phyloP scores from a whole-genome alignment of 2,113 vertebrate genomes.

The Oxygymnocypris stewartii region DNA sequence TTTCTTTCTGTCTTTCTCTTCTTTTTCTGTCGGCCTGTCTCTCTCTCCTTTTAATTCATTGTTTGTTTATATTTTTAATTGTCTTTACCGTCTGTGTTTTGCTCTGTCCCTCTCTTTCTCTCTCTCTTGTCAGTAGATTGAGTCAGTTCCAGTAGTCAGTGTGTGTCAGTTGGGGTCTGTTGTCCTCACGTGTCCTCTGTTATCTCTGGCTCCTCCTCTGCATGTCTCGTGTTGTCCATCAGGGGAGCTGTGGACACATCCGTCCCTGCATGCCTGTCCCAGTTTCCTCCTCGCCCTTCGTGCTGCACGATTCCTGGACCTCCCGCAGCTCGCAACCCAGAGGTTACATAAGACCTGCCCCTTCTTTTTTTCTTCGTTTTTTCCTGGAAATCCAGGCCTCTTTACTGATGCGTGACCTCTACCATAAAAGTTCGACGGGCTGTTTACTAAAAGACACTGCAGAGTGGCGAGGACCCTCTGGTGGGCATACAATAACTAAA shows the following conservation, averaged over 20 bases:
- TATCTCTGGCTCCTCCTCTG: slow-evolving; percentile 14
- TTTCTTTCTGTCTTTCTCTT: background rate
- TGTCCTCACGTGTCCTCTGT: slow-evolving; percentile 1
- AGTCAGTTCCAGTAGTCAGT: background rate
- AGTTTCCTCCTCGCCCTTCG: slow-evolving; percentile 64
- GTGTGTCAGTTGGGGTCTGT: background rate
- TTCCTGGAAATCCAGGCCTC: slow-evolving; percentile 93
- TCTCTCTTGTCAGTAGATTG: background rate
- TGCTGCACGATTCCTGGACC: slow-evolving; percentile 78
- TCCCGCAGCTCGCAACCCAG: slow-evolving; percentile 79
- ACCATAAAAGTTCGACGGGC: slow-evolving; percentile 77
- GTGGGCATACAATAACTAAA: background rate
- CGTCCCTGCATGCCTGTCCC: slow-evolving; percentile 68
- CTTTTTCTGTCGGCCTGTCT: background rate
- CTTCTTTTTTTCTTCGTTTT: slow-evolving; percentile 66
- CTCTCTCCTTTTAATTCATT: too few relatives aligned
- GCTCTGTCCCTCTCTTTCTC: background rate
- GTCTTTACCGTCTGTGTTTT: background rate
- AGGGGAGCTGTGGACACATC: slow-evolving; percentile 76
- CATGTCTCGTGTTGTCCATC: slow-evolving; percentile 66
- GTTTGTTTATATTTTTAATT: too few relatives aligned
- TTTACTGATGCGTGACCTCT: slow-evolving; percentile 95
- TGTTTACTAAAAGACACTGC: slow-evolving; percentile 80
- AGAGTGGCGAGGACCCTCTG: slow-evolving; percentile 17
- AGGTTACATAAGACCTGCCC: slow-evolving; percentile 86